Evolutionary conservation across 2,113 vertebrate species (phyloP).

Genomic region (Urocolius indicus): DNA sequence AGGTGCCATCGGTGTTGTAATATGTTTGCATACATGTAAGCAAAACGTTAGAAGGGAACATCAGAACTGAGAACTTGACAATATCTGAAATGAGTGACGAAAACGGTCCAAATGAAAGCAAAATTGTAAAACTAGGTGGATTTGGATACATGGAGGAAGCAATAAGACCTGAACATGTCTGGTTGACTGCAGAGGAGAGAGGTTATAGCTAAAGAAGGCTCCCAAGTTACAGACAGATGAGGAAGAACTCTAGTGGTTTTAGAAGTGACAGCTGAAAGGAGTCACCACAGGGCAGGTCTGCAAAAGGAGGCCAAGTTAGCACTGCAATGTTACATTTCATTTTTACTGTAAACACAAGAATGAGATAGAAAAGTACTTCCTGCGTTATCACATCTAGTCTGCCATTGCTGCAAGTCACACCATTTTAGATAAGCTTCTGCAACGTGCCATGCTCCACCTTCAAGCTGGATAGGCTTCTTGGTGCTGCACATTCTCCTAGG

Average conservation of each 20-base stretch:
- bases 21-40: background rate
- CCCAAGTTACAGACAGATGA: background rate
- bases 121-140: background rate
- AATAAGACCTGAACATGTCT: background rate
- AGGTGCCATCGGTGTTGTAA: background rate
- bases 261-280: background rate
- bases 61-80: background rate
- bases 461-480: background rate
- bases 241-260: background rate
- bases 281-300: background rate
- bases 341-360: background rate
- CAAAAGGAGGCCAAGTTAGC: background rate
- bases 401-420: background rate
- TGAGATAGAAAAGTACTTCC: background rate
- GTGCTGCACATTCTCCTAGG: background rate
- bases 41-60: background rate
- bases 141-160: background rate
- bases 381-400: background rate
- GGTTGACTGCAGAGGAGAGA: background rate
- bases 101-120: background rate
- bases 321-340: background rate
- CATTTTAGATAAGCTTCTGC: background rate
- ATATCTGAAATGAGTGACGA: background rate
- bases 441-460: background rate
- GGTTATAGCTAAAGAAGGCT: background rate